A percentile compares a stretch with the other conserved stretches of the same genome.
phyloP scores from a whole-genome alignment of 2,113 vertebrate species.

The Glareola pratincola region DNA sequence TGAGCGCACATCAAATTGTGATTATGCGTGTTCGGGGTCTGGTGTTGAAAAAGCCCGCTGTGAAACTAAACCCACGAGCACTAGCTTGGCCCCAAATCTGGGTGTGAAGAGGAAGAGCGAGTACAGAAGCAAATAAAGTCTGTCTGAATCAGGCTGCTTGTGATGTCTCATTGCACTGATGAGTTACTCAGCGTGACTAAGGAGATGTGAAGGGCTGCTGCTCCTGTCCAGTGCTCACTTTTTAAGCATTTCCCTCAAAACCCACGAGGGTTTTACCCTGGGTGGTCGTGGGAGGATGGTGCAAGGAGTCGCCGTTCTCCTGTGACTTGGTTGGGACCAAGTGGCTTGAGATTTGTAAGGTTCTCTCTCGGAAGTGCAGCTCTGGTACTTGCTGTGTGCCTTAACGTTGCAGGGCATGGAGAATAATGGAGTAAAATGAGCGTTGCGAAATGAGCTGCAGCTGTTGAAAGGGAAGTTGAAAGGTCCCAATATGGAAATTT shows the following conservation, averaged over 20 bases:
- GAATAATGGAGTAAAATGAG: not conserved
- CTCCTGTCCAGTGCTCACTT: not conserved
- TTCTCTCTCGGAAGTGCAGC: rapidly evolving
- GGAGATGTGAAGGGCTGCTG: not conserved
- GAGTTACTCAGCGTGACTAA: not conserved
- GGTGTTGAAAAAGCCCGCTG: not conserved
- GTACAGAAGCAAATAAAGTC: not conserved
- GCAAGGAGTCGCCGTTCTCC: rapidly evolving
- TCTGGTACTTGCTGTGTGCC: not conserved
- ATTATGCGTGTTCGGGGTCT: not conserved
- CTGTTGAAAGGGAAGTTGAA: not conserved
- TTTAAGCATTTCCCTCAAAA: rapidly evolving
- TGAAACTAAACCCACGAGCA: not conserved
- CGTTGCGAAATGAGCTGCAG: not conserved
- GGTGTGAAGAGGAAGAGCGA: not conserved
- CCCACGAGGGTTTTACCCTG: rapidly evolving
- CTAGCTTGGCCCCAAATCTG: not conserved
- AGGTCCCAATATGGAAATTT: not conserved
- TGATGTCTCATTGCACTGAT: not conserved
- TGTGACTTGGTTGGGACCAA: not conserved
- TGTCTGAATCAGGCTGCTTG: not conserved
- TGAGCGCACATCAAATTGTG: not conserved
- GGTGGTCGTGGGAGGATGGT: rapidly evolving
- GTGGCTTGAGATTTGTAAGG: not conserved
- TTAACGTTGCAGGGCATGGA: not conserved